Base-by-base conservation (phyloP, 2,113 vertebrate genomes). In the Noctilio leporinus region DNA sequence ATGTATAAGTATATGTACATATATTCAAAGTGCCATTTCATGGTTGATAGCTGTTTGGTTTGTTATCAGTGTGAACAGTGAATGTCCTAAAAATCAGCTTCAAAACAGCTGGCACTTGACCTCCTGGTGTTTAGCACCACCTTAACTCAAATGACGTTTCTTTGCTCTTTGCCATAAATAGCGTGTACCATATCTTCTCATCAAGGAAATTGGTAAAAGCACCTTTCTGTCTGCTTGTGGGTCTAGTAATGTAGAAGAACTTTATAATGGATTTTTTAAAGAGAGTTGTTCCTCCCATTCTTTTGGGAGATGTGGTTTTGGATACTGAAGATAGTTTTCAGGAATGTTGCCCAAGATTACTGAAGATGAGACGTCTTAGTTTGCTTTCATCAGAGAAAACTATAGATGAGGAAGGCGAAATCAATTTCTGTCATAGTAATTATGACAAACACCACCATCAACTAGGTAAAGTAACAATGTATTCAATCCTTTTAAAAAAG, bases 231-330 rank as follows among this genome's bases (percentile, higher is more conserved):
- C 64, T 35, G 65, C 92, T 97, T 10, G 40, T 57, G 73, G 14
- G 14, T 51, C 73, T 77, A 57, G 81, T 84, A 78, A 62, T 64
- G 35, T 92, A 89, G 92, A 92, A 82, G 78, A 94, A 86, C 43
- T 8, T 80, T 70, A 97, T 96, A 84, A 99, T 99, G 99, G 99
- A 99, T 51, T 99, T 99, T 97, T 98, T 99, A 67, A 99, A 98
- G 98, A 99, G 98, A 98, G 98, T 99, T 1, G 98, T 99, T 92
- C 99, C 99, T 47, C 87, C 97, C 4, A 97, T 96, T 24, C 96
- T 98, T 96, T 99, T 98, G 26, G 99, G 99, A 94, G 99, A 99
- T 55, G 97, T 96, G 12, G 94, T 97, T 95, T 35, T 93, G 96
- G 99, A 99, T 51, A 95, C 92, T 62, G 97, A 86, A 77, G 96